Percentiles rank a stretch among this genome's conserved stretches.
Evolutionary conservation across 2,888 invertebrate species (phyloP).

Genomic region (Lasioglossum morio): DNA sequence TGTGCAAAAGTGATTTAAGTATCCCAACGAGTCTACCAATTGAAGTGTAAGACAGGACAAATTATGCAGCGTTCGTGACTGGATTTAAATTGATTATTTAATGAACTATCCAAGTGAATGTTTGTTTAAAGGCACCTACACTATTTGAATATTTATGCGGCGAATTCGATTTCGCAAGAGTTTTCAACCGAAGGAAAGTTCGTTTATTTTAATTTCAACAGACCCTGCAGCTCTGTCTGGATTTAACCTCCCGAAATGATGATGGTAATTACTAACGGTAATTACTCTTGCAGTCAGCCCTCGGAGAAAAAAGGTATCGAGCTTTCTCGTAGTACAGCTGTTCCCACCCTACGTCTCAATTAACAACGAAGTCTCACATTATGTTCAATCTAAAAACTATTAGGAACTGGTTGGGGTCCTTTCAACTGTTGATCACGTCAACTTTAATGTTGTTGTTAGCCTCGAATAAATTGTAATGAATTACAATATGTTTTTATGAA

Average conservation of each 20-base stretch:
- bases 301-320: slow-evolving; percentile 3
- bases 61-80: slow-evolving; percentile 1
- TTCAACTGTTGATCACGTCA: not conserved
- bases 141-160: not conserved
- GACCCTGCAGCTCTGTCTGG: not conserved
- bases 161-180: not conserved
- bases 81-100: not conserved
- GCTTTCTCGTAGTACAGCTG: slow-evolving; percentile 50
- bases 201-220: not conserved
- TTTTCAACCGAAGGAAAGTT: not conserved
- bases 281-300: not conserved
- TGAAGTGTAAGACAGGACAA: not conserved
- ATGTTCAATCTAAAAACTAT: slow-evolving; percentile 2
- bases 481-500: not conserved
- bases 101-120: not conserved
- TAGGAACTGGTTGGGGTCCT: not conserved
- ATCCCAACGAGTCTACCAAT: not conserved
- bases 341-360: slow-evolving; percentile 59
- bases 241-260: not conserved
- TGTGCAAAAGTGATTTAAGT: not conserved
- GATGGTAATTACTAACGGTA: not conserved
- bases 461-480: not conserved
- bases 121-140: not conserved
- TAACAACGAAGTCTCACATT: slow-evolving; percentile 46
- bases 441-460: not conserved